Conservation (phyloP, 2,797 vertebrate species). For the Myiothlypis coronata region DNA sequence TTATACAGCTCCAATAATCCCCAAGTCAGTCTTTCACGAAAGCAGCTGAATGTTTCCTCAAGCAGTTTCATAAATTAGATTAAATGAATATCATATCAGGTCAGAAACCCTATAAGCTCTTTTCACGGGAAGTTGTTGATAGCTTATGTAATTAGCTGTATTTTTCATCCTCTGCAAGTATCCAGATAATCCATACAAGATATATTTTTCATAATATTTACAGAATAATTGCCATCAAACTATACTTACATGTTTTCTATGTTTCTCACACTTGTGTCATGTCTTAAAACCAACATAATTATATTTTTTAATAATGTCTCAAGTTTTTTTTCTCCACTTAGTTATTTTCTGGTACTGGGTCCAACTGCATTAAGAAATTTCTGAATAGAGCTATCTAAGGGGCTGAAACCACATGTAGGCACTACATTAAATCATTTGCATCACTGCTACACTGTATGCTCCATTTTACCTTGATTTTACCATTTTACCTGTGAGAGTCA, state of each 20-base stretch:
- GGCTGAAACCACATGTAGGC: background rate
- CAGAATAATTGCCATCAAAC: background rate
- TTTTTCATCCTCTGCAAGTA: constrained; percentile 11
- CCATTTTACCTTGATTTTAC: background rate
- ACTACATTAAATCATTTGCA: background rate
- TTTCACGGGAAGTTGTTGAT: constrained; percentile 8
- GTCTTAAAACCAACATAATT: background rate
- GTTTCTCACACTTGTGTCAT: background rate
- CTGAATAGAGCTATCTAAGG: background rate
- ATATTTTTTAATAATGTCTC: background rate
- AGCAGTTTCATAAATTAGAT: constrained; percentile 70
- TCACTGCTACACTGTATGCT: background rate
- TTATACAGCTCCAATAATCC: constrained; percentile 52
- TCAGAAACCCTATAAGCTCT: constrained; percentile 40
- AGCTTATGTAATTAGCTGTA: constrained; percentile 20
- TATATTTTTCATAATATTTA: background rate
- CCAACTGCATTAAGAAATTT: background rate
- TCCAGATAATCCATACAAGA: constrained; percentile 14
- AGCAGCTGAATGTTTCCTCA: constrained; percentile 61
- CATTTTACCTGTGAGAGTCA: background rate
- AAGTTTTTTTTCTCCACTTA: background rate
- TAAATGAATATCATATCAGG: constrained; percentile 67
- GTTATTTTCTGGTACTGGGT: background rate
- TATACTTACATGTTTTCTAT: background rate
- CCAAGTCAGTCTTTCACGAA: constrained; percentile 56